Base-by-base conservation (phyloP, 2,113 vertebrate species). In the Albula goreensis region DNA sequence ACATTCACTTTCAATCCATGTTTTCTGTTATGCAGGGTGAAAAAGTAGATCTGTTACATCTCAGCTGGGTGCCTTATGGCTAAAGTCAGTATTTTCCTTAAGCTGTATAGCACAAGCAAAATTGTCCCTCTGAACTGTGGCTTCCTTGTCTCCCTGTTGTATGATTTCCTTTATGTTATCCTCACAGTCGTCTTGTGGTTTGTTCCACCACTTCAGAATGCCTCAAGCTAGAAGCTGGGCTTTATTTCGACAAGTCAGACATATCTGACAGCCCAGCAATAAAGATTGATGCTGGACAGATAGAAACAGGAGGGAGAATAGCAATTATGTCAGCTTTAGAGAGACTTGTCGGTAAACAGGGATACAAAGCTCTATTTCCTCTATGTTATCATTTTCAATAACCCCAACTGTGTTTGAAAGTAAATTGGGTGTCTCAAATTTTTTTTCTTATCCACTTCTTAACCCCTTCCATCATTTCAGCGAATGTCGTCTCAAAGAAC, bases 281-380 rank as follows among this genome's bases (percentile, higher is more conserved):
- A 90, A 91, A 94, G 94, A 95, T 95, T 96, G 95, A 96, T 96
- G 94, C 93, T 92, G 92, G 90, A 89, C 90, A 92, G 94, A 94
- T 95, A 93, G 94, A 94, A 95, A 93, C 92, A 91, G 93, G 92
- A 93, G 91, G 93, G 93, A 94, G 93, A 95, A 94, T 94, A 93
- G 94, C 95, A 96, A 95, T 95, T 95, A 94, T 95, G 94, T 95
- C 94, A 94, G 86, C 91, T 92, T 89, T 85, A 91, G 87, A 93
- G 92, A 95, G 94, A 95, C 92, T 91, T 95, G 95, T 94, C 94
- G 93, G 90, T 87, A 90, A 53, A 82, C 89, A 49, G 86, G 90
- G 89, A 89, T 90, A 91, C 92, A 94, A 94, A 93, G 89, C 92
- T 89, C 89, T 50, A 5, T 79, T 50, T 52, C 85, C 90, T 92